Percentiles rank a stretch among this genome's conserved stretches.
Conservation (phyloP, 2,888 invertebrate species). For the Watsonalla binaria region DNA sequence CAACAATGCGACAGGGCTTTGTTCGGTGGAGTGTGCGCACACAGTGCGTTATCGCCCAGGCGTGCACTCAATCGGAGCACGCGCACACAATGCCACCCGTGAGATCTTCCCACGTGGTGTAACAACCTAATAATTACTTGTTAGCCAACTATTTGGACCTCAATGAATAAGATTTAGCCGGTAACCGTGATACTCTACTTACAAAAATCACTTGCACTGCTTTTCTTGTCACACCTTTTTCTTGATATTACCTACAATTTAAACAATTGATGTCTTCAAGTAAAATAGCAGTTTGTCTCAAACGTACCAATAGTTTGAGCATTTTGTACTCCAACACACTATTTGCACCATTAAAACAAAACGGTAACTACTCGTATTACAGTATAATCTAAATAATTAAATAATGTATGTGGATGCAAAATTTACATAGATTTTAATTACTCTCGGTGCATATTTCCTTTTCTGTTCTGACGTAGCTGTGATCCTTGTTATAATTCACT, state of each 20-base stretch:
- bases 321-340: too few relatives aligned
- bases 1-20: constrained; percentile 43
- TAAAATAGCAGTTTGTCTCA: too few relatives aligned
- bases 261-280: too few relatives aligned
- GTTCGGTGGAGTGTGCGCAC: constrained; percentile 36
- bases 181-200: not conserved
- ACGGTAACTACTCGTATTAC: too few relatives aligned
- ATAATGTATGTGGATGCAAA: too few relatives aligned
- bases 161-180: constrained; percentile 10
- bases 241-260: too few relatives aligned
- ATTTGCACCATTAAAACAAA: too few relatives aligned
- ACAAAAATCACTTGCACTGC: not conserved
- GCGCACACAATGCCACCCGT: constrained; percentile 40
- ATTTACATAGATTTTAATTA: too few relatives aligned
- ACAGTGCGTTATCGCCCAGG: constrained; percentile 51
- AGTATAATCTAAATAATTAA: too few relatives aligned
- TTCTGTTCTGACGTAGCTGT: not conserved
- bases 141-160: constrained; percentile 57
- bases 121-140: constrained; percentile 46
- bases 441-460: too few relatives aligned
- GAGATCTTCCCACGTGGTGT: constrained; percentile 66
- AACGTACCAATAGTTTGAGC: too few relatives aligned
- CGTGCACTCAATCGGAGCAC: constrained; percentile 51
- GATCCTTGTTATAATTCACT: constrained; percentile 15
- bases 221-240: constrained; percentile 9